A percentile compares a stretch with the other conserved stretches of the same genome.
phyloP scores from a whole-genome alignment of 2,113 vertebrate species.

The Falcunculus frontatus region DNA sequence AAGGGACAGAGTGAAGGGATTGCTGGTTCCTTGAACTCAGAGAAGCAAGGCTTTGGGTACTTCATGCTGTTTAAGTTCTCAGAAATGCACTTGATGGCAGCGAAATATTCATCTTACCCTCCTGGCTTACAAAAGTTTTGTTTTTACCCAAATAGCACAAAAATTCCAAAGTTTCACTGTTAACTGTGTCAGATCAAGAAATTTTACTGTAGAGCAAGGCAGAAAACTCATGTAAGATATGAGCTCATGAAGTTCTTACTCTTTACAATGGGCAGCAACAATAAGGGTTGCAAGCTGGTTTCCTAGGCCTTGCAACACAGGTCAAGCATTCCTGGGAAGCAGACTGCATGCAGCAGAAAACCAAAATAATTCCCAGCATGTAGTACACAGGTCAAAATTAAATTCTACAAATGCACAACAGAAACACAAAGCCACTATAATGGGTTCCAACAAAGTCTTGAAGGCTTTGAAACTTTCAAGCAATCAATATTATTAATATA shows the following conservation, averaged over 20 bases:
- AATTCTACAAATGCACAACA: background rate
- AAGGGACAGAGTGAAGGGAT: background rate
- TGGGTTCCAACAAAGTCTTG: background rate
- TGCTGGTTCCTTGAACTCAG: background rate
- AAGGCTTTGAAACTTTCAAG: background rate
- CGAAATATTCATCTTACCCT: background rate
- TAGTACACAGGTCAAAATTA: background rate
- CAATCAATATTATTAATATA: background rate
- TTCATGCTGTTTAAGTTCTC: background rate
- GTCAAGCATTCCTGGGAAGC: background rate
- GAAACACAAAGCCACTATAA: background rate
- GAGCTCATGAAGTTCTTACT: background rate
- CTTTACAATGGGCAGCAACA: background rate
- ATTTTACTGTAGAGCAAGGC: background rate
- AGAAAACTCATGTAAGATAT: background rate
- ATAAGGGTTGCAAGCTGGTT: background rate
- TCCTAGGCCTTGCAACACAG: background rate
- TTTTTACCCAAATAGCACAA: background rate
- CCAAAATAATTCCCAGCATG: background rate
- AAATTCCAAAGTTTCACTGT: background rate
- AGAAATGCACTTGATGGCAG: background rate
- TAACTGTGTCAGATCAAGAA: background rate
- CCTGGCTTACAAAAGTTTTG: background rate
- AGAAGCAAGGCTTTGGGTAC: background rate
- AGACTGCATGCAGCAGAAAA: background rate